Evolutionary conservation across 2,888 invertebrate genomes (phyloP).

Genomic region (Terebella lapidaria): DNA sequence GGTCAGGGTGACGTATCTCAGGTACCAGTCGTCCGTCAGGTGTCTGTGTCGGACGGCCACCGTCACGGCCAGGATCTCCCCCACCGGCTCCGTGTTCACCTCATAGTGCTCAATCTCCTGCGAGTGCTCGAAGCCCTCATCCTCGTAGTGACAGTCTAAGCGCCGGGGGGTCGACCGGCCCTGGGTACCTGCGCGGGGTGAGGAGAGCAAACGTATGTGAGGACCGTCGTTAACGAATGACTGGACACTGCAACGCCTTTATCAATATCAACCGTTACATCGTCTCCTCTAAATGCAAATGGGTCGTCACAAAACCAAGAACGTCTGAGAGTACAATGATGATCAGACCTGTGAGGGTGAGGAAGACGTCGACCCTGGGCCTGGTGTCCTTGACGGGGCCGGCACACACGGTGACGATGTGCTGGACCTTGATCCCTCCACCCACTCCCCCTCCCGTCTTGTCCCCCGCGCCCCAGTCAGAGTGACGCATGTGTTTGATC

Average conservation of each 20-base stretch:
- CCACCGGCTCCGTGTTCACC: slow-evolving; percentile 22
- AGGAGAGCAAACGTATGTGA: neutral
- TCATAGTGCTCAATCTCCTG: slow-evolving; percentile 15
- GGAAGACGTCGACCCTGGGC: slow-evolving; percentile 24
- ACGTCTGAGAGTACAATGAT: no score
- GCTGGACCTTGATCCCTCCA: slow-evolving; percentile 5
- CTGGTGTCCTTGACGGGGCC: slow-evolving; percentile 16
- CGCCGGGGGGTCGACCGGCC: slow-evolving; percentile 21
- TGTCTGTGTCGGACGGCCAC: slow-evolving; percentile 24
- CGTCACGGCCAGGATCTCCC: slow-evolving; percentile 24
- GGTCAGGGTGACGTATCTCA: slow-evolving; percentile 21
- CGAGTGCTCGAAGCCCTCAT: neutral
- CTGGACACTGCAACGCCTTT: no score
- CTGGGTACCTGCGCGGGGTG: slow-evolving; percentile 16
- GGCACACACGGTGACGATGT: slow-evolving; percentile 22
- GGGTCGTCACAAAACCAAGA: no score
- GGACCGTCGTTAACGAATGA: no score
- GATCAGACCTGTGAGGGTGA: slow-evolving; percentile 24
- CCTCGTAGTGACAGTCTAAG: slow-evolving; percentile 18
- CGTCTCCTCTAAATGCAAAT: no score
- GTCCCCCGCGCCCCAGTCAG: neutral
- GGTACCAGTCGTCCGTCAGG: slow-evolving; percentile 26
- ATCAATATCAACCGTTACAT: no score
- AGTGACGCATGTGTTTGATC: slow-evolving; percentile 18
- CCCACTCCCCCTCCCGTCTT: neutral